phyloP scores from a whole-genome alignment of 2,113 vertebrate genomes.

The Serranochromis macrocephalus region DNA sequence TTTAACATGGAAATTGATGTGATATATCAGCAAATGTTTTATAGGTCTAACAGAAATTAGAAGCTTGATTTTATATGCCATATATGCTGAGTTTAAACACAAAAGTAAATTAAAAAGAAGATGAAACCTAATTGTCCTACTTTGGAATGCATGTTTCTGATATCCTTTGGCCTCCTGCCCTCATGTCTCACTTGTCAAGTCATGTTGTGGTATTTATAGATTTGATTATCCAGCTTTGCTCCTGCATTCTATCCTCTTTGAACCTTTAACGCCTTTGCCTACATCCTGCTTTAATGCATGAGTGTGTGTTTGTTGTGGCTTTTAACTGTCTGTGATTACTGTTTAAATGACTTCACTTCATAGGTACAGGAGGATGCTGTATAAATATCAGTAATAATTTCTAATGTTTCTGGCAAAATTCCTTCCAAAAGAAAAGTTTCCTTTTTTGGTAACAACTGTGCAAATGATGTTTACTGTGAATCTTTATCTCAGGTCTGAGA shows the following conservation, averaged over 20 bases:
- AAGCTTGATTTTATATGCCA: background rate
- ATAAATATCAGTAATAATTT: background rate
- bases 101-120: background rate
- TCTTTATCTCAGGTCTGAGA: background rate
- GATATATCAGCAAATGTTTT: background rate
- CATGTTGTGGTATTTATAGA: constrained; percentile 72
- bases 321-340: background rate
- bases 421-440: background rate
- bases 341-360: background rate
- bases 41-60: background rate
- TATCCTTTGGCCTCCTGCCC: constrained; percentile 60
- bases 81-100: background rate
- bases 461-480: background rate
- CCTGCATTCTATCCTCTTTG: constrained; percentile 11
- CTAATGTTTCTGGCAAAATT: background rate
- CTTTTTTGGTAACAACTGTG: background rate
- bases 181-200: constrained; percentile 67
- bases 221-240: constrained; percentile 52
- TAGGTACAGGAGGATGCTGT: background rate
- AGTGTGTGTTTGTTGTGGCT: background rate
- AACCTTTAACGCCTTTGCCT: background rate
- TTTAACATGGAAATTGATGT: background rate
- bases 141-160: constrained; percentile 51
- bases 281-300: background rate
- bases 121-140: constrained; percentile 27